Evolutionary conservation across 2,888 invertebrate species (phyloP), one percentile per base, ranked within the genome.

Genomic region (Phortica okadai): DNA sequence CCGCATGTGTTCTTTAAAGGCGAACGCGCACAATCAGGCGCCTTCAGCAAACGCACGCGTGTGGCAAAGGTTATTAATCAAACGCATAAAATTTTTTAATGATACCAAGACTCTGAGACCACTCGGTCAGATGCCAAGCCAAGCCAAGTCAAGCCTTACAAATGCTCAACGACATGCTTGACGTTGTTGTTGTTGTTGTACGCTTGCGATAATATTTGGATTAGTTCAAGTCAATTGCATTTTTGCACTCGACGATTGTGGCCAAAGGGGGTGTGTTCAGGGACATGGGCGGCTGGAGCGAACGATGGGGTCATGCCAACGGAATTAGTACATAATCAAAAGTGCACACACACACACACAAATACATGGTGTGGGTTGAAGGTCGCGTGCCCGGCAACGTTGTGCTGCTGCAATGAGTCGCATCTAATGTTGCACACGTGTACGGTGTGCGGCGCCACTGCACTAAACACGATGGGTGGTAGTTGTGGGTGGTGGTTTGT

Each of bases 171-270:
- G 33, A 33, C 4, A 33, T 33, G 33, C 33, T 33, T 33, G 33
- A 75, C 81, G 79, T 79, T 81, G 76, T 77, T 83, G 80, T 75
- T 82, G 78, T 77, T 78, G 73, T 83, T 81, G 85, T 82, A 81
- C 74, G 84, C 79, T 74, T 81, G 85, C 83, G 84, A 88, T 88
- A 88, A 89, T 89, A 84, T 89, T 88, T 84, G 89, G 85, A 89
- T 89, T 88, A 87, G 89, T 88, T 89, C 89, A 89, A 89, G 89
- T 89, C 89, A 89, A 88, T 88, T 88, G 89, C 89, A 89, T 86
- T 82, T 83, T 80, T 76, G 50, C 77, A 76, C 76, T 73, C 59
- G 44, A 5, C 42, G 21, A 64, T 10, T 72, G 58, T 73, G 70
- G 74, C 66, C 73, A 78, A 62, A 77, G 80, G 81, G 77, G 78